phyloP scores from a whole-genome alignment of 2,888 invertebrate genomes.

The Halictus quadricinctus region DNA sequence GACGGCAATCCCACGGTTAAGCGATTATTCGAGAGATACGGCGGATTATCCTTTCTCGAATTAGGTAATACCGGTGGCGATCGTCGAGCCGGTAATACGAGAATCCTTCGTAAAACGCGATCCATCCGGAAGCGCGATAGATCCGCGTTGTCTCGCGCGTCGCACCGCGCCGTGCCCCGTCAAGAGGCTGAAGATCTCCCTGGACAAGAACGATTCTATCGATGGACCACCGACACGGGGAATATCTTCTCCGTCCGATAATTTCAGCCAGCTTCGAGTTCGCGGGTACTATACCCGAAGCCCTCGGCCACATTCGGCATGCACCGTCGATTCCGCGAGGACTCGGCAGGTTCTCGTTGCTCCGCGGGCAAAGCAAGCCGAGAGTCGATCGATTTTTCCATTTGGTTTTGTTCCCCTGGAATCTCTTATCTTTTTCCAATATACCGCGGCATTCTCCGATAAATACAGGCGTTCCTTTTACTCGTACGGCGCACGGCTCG shows the following conservation, averaged over 20 bases:
- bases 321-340: constrained; percentile 28
- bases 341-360: not conserved
- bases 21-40: constrained; percentile 19
- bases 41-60: not conserved
- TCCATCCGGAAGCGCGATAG: constrained; percentile 22
- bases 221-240: constrained; percentile 9
- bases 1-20: constrained; percentile 23
- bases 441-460: not conserved
- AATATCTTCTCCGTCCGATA: not conserved
- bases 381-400: not conserved
- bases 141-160: not conserved
- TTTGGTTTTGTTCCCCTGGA: not conserved
- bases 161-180: too few species aligned
- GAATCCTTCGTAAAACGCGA: constrained; percentile 31
- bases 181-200: constrained; percentile 12
- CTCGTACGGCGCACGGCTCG: not conserved
- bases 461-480: constrained; percentile 1
- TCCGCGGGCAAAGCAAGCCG: not conserved
- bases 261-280: not conserved
- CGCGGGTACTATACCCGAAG: not conserved
- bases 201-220: constrained; percentile 36
- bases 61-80: constrained; percentile 24
- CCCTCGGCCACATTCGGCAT: constrained; percentile 8
- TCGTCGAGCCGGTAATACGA: constrained; percentile 22
- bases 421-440: not conserved